Percentiles rank a stretch among this genome's conserved stretches.
Conservation (phyloP, 2,113 vertebrate genomes). For the Natator depressus region DNA sequence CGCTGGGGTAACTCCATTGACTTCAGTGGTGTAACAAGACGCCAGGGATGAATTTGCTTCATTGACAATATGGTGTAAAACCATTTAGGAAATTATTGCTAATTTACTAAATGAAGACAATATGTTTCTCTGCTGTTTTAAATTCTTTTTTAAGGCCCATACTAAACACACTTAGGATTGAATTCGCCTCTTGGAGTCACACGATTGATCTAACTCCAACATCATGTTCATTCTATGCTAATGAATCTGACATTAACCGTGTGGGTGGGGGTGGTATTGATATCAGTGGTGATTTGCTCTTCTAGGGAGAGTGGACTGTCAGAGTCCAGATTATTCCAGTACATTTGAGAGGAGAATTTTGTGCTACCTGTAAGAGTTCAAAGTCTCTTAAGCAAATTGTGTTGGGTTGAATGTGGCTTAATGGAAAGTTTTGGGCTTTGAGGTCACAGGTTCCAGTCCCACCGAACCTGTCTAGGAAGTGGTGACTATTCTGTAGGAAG, state of each 20-base stretch:
- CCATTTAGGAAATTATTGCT: accelerated
- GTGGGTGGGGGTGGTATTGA: background rate
- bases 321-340: background rate
- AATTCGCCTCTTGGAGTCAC: accelerated
- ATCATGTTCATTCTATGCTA: accelerated
- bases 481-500: background rate
- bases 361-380: background rate
- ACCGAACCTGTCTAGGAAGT: background rate
- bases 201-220: background rate
- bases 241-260: accelerated
- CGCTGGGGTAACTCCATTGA: accelerated
- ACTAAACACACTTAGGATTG: background rate
- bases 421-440: background rate
- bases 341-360: background rate
- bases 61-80: background rate
- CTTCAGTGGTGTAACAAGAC: accelerated
- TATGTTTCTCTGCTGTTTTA: background rate
- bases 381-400: background rate
- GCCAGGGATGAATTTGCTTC: accelerated
- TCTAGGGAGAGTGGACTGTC: accelerated
- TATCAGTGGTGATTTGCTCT: accelerated
- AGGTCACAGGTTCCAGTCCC: background rate
- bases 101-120: background rate
- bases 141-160: background rate
- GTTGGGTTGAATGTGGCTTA: background rate